Evolutionary conservation across 2,113 vertebrate species (phyloP).

Genomic region (Megaptera novaeangliae): DNA sequence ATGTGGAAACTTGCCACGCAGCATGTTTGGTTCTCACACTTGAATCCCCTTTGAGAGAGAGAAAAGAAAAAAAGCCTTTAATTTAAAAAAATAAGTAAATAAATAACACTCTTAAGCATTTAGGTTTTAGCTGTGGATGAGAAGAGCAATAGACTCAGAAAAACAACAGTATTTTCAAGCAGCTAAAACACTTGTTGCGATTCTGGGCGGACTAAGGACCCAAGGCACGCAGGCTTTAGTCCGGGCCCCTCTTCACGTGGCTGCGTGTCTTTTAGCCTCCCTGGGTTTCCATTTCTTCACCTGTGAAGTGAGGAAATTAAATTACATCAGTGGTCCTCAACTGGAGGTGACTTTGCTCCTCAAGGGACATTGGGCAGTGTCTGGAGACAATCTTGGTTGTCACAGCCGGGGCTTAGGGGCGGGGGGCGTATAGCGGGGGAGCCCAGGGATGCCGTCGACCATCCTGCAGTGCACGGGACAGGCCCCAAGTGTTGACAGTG

Average conservation of each 20-base stretch:
- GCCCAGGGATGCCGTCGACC: not conserved
- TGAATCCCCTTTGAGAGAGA: not conserved
- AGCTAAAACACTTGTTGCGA: not conserved
- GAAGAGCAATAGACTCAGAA: not conserved
- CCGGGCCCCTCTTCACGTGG: not conserved
- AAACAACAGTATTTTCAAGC: not conserved
- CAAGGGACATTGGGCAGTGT: not conserved
- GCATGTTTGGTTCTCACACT: not conserved
- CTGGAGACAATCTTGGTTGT: not conserved
- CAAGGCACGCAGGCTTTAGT: not conserved
- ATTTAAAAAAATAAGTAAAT: not conserved
- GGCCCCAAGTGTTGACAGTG: not conserved
- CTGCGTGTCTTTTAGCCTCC: not conserved
- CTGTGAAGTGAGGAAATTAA: not conserved
- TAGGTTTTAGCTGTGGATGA: not conserved
- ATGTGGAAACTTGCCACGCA: not conserved
- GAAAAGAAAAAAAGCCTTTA: not conserved
- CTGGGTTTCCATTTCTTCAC: not conserved
- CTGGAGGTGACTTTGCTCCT: not conserved
- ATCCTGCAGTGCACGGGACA: fast-evolving
- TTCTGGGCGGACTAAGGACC: not conserved
- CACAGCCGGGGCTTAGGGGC: not conserved
- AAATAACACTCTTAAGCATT: not conserved
- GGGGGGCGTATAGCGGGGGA: not conserved
- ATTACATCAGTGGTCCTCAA: not conserved